Evolutionary conservation across 2,113 vertebrate genomes (phyloP), one percentile per base, ranked within the genome.

Genomic region (Drymodes brunneopygia): DNA sequence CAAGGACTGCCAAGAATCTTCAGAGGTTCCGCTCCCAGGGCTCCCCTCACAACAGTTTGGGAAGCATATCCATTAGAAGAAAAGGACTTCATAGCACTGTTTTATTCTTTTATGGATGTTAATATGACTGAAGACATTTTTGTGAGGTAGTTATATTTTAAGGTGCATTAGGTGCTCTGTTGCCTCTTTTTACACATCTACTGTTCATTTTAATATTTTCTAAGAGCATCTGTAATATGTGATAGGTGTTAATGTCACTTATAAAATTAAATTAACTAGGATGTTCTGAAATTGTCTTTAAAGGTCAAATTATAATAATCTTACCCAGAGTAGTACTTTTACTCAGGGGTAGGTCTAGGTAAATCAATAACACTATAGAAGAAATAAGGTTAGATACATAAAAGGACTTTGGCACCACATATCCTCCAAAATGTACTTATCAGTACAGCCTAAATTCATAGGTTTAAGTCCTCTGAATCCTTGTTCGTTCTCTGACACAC

Each of bases 301-400:
- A 97, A 95, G 96, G 95, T 94, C 93, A 91, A 89, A 96, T 94
- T 91, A 87, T 79, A 91, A 92, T 95, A 94, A 91, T 89, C 70
- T 91, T 80, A 89, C 45, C 67, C 79, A 80, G 70, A 79, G 79
- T 40, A 94, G 45, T 65, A 85, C 70, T 92, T 94, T 82, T 92
- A 91, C 81, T 80, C 78, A 65, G 58, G 70, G 66, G 66, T 85
- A 91, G 78, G 35, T 87, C 87, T 77, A 80, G 61, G 70, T 75
- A 96, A 94, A 96, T 95, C 3, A 22, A 87, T 87, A 92, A 29
- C 78, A 73, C 47, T 91, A 65, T 45, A 82, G 87, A 85, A 87
- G 54, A 92, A 87, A 89, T 95, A 85, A 96, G 84, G 81, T 95
- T 95, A 91, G 78, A 73, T 75, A 87, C 15, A 95, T 89, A 88